Evolutionary conservation across 2,113 vertebrate species (phyloP).

Genomic region (Tetrao urogallus): DNA sequence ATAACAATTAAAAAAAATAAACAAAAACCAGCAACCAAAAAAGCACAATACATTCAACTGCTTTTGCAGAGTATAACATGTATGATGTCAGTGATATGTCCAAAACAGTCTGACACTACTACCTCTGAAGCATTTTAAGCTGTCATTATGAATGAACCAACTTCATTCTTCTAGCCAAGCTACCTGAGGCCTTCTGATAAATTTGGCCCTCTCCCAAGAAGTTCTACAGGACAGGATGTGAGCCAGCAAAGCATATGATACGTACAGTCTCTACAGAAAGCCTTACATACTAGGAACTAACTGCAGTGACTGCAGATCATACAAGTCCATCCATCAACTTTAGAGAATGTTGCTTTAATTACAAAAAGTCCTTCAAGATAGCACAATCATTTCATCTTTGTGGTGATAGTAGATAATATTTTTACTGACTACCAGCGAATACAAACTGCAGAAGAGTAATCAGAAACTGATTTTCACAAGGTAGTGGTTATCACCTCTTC

Average conservation of each 20-base stretch:
- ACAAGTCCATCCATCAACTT: not conserved
- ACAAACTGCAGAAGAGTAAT: not conserved
- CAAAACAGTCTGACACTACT: not conserved
- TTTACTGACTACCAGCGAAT: not conserved
- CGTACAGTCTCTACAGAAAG: not conserved
- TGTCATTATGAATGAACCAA: not conserved
- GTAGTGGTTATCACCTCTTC: not conserved
- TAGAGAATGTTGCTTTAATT: not conserved
- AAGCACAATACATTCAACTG: not conserved
- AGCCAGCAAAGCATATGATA: not conserved
- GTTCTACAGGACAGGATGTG: not conserved
- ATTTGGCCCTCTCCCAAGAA: not conserved
- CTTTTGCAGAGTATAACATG: slow-evolving; percentile 1
- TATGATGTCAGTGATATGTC: not conserved
- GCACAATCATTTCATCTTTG: not conserved
- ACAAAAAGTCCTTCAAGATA: not conserved
- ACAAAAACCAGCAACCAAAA: not conserved
- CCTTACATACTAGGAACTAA: not conserved
- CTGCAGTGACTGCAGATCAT: not conserved
- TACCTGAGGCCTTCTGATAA: not conserved
- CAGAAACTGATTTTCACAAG: not conserved
- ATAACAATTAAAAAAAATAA: not conserved
- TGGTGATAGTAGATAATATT: not conserved
- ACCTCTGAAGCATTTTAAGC: slow-evolving; percentile 5
- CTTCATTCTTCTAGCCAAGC: not conserved